A percentile compares a stretch with the other conserved stretches of the same genome.
Evolutionary conservation across 2,113 vertebrate species (phyloP).

Genomic region (Siphamia tubifer): DNA sequence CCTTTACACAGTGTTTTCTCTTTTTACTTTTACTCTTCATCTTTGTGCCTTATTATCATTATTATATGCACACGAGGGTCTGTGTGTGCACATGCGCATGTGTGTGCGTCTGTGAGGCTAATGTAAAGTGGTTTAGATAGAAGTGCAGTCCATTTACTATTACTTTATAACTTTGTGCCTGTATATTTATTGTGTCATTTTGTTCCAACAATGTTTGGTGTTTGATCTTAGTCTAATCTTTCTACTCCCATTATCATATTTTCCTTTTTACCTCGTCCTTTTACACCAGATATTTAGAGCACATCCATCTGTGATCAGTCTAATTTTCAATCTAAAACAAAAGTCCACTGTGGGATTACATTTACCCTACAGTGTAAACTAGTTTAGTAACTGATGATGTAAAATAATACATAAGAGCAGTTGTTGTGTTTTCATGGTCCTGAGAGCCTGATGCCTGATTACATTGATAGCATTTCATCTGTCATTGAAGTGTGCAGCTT

Average conservation of each 20-base stretch:
- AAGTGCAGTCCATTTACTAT: no score
- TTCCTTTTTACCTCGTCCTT: conserved; percentile 9
- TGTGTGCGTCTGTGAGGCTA: no score
- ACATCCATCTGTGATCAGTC: conserved; percentile 46
- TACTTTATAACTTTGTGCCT: neutral
- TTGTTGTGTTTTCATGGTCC: conserved; percentile 37
- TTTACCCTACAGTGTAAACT: conserved; percentile 33
- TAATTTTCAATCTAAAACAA: conserved; percentile 47
- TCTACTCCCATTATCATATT: conserved; percentile 49
- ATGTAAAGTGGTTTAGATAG: no score
- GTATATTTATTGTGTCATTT: neutral
- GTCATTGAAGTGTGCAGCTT: conserved; percentile 13
- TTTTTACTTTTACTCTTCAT: neutral
- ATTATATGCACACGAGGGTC: no score
- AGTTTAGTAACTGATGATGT: conserved; percentile 42
- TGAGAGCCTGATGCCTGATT: conserved; percentile 58
- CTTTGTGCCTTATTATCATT: neutral
- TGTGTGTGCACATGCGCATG: no score
- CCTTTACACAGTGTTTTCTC: neutral
- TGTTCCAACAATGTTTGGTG: neutral
- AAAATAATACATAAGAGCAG: conserved; percentile 52
- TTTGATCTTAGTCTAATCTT: conserved; percentile 6
- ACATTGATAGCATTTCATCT: conserved; percentile 46
- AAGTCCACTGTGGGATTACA: conserved; percentile 16
- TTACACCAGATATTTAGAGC: conserved; percentile 40